Percentiles rank a stretch among this genome's conserved stretches.
Conservation (phyloP, 2,113 vertebrate species). For the Uria aalge region DNA sequence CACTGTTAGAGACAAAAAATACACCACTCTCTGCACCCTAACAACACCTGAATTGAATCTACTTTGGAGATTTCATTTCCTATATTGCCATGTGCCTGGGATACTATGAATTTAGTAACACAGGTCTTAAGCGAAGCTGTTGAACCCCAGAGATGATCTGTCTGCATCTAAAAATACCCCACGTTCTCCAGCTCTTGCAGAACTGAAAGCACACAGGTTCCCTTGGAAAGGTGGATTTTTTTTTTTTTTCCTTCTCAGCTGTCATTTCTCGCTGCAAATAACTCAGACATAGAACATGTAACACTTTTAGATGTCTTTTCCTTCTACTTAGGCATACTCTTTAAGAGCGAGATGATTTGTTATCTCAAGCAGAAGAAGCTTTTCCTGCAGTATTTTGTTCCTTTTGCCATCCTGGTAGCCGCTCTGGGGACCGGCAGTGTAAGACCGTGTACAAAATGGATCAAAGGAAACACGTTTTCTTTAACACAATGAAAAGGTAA, state of each 20-base stretch:
- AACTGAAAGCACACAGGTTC: background rate
- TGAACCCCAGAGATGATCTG: background rate
- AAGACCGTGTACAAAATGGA: background rate
- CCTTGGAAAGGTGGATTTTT: background rate
- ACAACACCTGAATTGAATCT: background rate
- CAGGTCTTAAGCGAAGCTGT: background rate
- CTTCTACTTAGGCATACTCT: background rate
- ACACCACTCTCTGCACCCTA: background rate
- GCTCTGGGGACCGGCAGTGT: background rate
- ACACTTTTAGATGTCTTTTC: background rate
- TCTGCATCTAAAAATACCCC: background rate
- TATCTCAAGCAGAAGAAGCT: background rate
- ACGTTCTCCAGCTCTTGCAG: background rate
- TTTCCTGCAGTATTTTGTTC: background rate
- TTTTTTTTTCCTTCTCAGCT: background rate
- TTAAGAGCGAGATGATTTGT: background rate
- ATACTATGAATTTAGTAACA: background rate
- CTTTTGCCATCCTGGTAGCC: background rate
- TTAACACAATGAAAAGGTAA: background rate
- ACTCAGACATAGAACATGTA: background rate
- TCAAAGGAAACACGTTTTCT: background rate
- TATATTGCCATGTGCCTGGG: fast-evolving
- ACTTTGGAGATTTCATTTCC: background rate
- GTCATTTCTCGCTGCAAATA: background rate
- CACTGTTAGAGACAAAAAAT: background rate